Percentiles rank a stretch among this genome's conserved stretches.
These are phyloP conservation scores for Sycobia sp. DNA, from an alignment of 1,140 invertebrate genomes.

Conservation along the genomic window DNA sequence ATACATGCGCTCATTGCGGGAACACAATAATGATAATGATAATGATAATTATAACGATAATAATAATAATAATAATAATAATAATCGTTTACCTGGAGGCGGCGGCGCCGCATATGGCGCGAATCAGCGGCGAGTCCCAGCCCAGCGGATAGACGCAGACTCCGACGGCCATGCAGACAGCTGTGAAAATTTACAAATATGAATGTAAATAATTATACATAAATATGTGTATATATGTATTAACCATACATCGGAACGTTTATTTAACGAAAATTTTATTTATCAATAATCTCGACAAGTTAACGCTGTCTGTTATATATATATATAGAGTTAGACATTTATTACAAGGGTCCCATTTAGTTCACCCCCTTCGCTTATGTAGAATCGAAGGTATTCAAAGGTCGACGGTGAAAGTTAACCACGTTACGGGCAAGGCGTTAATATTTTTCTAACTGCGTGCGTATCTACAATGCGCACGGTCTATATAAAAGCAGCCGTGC, in stretches of 20 bases:
- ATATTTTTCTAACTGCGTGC: conserved; percentile 39
- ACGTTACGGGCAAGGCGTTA: conserved; percentile 28
- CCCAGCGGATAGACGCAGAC: conserved; percentile 91
- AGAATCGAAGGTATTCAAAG: conserved; percentile 39
- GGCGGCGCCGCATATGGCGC: conserved; percentile 83
- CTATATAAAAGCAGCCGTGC: not conserved
- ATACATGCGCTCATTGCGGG: too few relatives aligned
- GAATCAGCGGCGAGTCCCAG: conserved; percentile 84
- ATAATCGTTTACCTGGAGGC: conserved; percentile 69
- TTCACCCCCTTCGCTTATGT: too few relatives aligned
- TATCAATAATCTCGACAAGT: too few relatives aligned
- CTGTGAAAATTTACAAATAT: too few relatives aligned
- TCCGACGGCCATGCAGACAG: conserved; percentile 79
- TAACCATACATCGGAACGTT: too few relatives aligned
- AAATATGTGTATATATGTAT: not conserved
- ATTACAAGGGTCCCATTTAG: too few relatives aligned
- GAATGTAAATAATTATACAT: not conserved
- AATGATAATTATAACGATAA: too few relatives aligned
- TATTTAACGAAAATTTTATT: too few relatives aligned
- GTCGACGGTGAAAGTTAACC: conserved; percentile 53
- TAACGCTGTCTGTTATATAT: too few relatives aligned
- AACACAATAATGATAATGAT: too few relatives aligned
- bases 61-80: too few relatives aligned
- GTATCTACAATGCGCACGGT: not conserved
- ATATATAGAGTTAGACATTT: too few relatives aligned